Evolutionary conservation across 2,888 invertebrate species (phyloP).

Genomic region (Fragum fragum): DNA sequence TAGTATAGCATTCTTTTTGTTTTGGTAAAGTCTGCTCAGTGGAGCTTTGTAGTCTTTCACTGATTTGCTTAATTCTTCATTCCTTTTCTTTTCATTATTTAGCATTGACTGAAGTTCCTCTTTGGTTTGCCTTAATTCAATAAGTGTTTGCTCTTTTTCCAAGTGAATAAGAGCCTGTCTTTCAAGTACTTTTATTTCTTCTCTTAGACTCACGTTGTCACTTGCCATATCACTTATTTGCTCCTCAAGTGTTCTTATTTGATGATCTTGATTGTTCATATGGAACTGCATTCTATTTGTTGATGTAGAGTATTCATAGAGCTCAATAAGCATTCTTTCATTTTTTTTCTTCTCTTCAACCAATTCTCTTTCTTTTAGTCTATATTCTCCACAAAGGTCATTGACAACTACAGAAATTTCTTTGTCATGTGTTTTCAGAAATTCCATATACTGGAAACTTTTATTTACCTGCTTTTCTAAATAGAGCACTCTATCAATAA

Average conservation of each 20-base stretch:
- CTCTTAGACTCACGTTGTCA: slow-evolving; percentile 25
- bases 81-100: slow-evolving; percentile 33
- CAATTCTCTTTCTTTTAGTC: slow-evolving; percentile 42
- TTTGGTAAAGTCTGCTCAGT: neutral
- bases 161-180: slow-evolving; percentile 40
- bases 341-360: slow-evolving; percentile 35
- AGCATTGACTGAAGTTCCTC: slow-evolving; percentile 48
- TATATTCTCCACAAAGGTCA: slow-evolving; percentile 37
- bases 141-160: slow-evolving; percentile 59
- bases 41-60: slow-evolving; percentile 9
- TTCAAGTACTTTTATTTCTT: slow-evolving; percentile 41
- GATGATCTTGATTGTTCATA: slow-evolving; percentile 30
- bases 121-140: slow-evolving; percentile 47
- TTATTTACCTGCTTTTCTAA: slow-evolving; percentile 37
- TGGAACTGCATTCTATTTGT: slow-evolving; percentile 28
- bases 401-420: slow-evolving; percentile 32
- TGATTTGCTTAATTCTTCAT: slow-evolving; percentile 43
- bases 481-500: slow-evolving; percentile 8
- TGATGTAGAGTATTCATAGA: slow-evolving; percentile 41
- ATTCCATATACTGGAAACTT: slow-evolving; percentile 34
- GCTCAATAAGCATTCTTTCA: slow-evolving; percentile 43
- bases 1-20: neutral
- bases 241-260: slow-evolving; percentile 35
- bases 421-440: slow-evolving; percentile 13
- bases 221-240: slow-evolving; percentile 28